Base-by-base conservation (phyloP, 2,113 vertebrate species). In the Pheucticus melanocephalus region DNA sequence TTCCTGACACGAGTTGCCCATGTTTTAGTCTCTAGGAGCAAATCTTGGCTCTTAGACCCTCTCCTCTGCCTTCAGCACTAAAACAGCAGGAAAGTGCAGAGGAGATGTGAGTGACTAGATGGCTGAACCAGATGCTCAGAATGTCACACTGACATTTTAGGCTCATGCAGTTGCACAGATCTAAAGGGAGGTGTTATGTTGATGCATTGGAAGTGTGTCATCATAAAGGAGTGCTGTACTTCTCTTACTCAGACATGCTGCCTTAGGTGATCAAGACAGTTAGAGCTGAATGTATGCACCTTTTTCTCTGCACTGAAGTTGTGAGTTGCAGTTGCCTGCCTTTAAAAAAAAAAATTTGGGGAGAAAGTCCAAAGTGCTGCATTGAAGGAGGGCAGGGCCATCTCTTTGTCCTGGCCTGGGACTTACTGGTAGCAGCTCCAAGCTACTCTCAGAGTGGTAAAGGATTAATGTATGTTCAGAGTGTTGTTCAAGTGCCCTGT, bases 151-250 rank as follows among this genome's bases (percentile, higher is more conserved):
- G 61, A 30, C 18, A 10, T 57, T 91, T 86, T 3, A 68, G 61
- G 45, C 65, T 81, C 25, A 11, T 2, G 5, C 10, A 60, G 56
- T n/a, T 63, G 68, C 27, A 42, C 21, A 66, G 51, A 50, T 84
- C 14, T 53, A 27, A 48, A 53, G 39, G 54, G 40, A 30, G 47
- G 16, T 0, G 0, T 82, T 50, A 12, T 20, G 35, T 15, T 12
- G 6, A 39, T 63, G 53, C n/a, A 53, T 6, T 92, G 68, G 45
- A 80, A 85, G 40, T 35, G 33, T 15, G 24, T 68, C n/a, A 47
- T 83, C 6, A 6, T 83, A 10, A 80, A 68, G 16, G 0, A 66
- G 60, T 59, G 31, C 19, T 61, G 1, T 50, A 6, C 1, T 0
- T 68, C 60, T 71, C 47, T 63, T 71, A 7, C 47, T 75, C 8